Conservation (phyloP, 2,797 vertebrate species). For the Garrulus glandarius region DNA sequence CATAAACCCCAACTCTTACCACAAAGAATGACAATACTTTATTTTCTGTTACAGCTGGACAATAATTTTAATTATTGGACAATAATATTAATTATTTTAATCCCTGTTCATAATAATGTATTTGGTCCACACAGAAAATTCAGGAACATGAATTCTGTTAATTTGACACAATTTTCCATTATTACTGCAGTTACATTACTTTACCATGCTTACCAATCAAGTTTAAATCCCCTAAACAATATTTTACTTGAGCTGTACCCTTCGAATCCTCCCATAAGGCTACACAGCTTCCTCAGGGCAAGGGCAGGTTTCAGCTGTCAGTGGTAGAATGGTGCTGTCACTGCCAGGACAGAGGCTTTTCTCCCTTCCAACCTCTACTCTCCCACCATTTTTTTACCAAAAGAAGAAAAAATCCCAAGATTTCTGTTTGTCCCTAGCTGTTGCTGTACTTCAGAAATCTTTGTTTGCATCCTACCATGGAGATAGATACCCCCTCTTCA, state of each 20-base stretch:
- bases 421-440: neutral
- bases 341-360: neutral
- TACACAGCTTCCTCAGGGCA: accelerated
- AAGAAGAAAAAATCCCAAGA: neutral
- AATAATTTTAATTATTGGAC: no score
- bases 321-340: accelerated
- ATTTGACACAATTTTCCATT: neutral
- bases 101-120: neutral
- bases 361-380: neutral
- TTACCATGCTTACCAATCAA: neutral
- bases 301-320: neutral
- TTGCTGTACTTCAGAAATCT: neutral
- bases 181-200: neutral
- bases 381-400: neutral
- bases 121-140: neutral
- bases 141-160: neutral
- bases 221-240: neutral
- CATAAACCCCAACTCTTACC: neutral
- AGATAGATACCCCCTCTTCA: neutral
- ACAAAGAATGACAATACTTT: neutral
- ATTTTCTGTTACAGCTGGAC: neutral
- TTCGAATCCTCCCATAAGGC: accelerated
- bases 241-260: neutral
- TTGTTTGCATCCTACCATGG: neutral
- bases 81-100: no score